Evolutionary conservation across 2,797 vertebrate species (phyloP), one percentile per base, ranked within the genome.

Genomic region (Mus spretus): DNA sequence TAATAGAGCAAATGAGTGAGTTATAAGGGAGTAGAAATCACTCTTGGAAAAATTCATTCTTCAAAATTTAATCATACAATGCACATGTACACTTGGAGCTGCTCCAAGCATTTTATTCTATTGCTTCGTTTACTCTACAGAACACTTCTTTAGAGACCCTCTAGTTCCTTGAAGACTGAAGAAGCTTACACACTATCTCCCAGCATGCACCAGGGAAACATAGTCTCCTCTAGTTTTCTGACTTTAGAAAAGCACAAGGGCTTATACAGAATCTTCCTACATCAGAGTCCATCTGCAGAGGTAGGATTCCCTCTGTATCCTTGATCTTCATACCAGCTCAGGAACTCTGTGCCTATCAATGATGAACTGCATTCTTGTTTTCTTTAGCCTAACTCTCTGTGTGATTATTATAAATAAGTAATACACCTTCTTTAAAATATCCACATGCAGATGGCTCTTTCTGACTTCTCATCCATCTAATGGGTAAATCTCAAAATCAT

Each of bases 91-190:
- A 44, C 34, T 78, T 67, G 77, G 19, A 74, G 79, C 17, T 74
- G 4, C 28, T 47, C 17, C 47, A 91, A 78, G 50, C 7, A 63
- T 85, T 94, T 84, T 47, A 81, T 4, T 72, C 28, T 81, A 79
- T 40, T 20, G 79, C 80, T 96, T 78, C 34, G 94, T 40, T 94
- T 91, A 57, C 72, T 77, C 26, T 63, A 37, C 8, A 74, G 22
- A 31, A 37, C 8, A 57, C 7, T n/a, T 31, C n/a, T 31, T 75
- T 19, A 67, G 8, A 79, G 9, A 80, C 10, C 53, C 7, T 50
- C 65, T 19, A 20, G 9, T 74, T 91, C 17, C 37, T 31, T 55
- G 6, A 63, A 34, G 31, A 74, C 22, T 74, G 14, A 70, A 88
- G 20, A 53, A 53, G 11, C 8, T 89, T 44, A n/a, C 7, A 55